Percentiles rank a stretch among this genome's conserved stretches.
These are phyloP conservation scores for Brotula barbata DNA, from an alignment of 2,797 vertebrate species.

Conservation along the genomic window DNA sequence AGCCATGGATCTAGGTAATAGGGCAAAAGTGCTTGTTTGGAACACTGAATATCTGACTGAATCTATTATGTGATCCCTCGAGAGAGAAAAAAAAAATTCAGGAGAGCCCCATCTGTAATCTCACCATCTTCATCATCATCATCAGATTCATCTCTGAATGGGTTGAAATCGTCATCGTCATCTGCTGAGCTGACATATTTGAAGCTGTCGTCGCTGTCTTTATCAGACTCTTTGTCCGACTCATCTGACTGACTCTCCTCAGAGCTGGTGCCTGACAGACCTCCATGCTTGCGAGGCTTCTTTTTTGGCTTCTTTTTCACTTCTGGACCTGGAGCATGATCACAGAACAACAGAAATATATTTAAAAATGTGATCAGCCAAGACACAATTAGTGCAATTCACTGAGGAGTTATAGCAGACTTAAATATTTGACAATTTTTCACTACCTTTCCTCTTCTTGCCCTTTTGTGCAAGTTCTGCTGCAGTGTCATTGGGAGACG, in stretches of 20 bases:
- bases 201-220: constrained; percentile 89
- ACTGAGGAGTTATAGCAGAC: no score
- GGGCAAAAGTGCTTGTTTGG: background rate
- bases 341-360: background rate
- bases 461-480: constrained; percentile 83
- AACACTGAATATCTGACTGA: background rate
- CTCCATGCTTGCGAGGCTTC: constrained; percentile 87
- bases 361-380: background rate
- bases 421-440: background rate
- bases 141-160: constrained; percentile 94
- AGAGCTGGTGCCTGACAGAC: constrained; percentile 92
- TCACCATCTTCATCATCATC: constrained; percentile 95
- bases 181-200: constrained; percentile 91
- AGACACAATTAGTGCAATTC: background rate
- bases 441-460: constrained; percentile 93
- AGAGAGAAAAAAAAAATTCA: no score
- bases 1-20: constrained; percentile 90
- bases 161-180: constrained; percentile 94
- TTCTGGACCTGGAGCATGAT: constrained; percentile 80
- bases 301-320: constrained; percentile 88
- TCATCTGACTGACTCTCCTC: constrained; percentile 89
- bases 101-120: constrained; percentile 23
- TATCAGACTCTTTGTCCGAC: constrained; percentile 74
- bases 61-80: no score
- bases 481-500: constrained; percentile 83